phyloP scores from a whole-genome alignment of 2,113 vertebrate species.

The Gopherus flavomarginatus region DNA sequence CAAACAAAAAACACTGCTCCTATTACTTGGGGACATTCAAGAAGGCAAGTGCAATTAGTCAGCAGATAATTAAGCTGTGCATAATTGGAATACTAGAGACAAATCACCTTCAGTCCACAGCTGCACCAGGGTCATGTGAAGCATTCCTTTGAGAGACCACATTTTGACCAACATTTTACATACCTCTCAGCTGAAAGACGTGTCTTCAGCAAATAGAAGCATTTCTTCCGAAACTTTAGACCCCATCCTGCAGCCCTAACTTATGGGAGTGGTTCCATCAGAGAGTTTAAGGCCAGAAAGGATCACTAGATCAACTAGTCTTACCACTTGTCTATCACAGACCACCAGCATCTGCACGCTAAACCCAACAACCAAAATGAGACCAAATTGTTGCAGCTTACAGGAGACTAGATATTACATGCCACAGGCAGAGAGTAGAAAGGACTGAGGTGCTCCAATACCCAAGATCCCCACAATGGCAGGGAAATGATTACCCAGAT shows the following conservation, averaged over 20 bases:
- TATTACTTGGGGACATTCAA: slow-evolving; percentile 84
- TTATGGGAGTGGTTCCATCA: not conserved
- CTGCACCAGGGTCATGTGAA: slow-evolving; percentile 71
- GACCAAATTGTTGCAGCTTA: not conserved
- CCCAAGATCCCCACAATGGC: not conserved
- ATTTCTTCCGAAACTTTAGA: slow-evolving; percentile 56
- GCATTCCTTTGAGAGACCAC: slow-evolving; percentile 76
- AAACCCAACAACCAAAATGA: not conserved
- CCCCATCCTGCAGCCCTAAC: not conserved
- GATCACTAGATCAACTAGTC: not conserved
- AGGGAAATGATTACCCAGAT: not conserved
- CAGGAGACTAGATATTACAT: not conserved
- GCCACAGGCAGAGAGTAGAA: not conserved
- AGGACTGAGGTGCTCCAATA: not conserved
- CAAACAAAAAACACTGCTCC: slow-evolving; percentile 71
- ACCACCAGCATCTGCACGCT: not conserved
- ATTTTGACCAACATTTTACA: slow-evolving; percentile 52
- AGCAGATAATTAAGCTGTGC: slow-evolving; percentile 87
- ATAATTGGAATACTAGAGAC: slow-evolving; percentile 75
- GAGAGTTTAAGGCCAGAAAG: not conserved
- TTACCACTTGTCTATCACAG: not conserved
- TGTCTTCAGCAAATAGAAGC: slow-evolving; percentile 33
- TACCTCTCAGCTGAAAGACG: slow-evolving; percentile 73
- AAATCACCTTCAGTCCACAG: slow-evolving; percentile 68
- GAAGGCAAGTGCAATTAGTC: slow-evolving; percentile 82